Conservation (phyloP, 2,797 vertebrate genomes). For the Odontamblyopus lacepedii region DNA sequence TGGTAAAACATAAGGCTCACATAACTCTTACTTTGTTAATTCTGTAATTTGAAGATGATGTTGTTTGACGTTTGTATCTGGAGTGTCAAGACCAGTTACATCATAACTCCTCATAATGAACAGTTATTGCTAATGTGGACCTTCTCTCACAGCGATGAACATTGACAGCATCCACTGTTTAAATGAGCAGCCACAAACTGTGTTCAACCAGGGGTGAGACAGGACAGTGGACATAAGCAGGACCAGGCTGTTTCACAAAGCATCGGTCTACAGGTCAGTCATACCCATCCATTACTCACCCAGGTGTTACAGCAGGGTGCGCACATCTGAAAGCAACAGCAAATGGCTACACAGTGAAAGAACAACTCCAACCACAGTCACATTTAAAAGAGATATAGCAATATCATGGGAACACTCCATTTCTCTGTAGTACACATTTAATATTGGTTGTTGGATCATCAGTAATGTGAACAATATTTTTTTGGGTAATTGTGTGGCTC, state of each 20-base stretch:
- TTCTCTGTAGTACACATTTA: slow-evolving; percentile 1
- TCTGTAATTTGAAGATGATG: not conserved
- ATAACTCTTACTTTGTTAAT: not conserved
- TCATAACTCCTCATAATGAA: slow-evolving; percentile 33
- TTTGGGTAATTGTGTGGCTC: not conserved
- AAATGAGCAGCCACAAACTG: not conserved
- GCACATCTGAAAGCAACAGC: slow-evolving; percentile 4
- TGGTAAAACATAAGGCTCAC: not conserved
- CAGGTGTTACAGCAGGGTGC: slow-evolving; percentile 21
- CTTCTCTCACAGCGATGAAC: slow-evolving; percentile 18
- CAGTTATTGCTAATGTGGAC: slow-evolving; percentile 10
- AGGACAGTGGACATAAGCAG: slow-evolving; percentile 31
- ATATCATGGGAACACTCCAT: not conserved
- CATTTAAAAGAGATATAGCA: no score
- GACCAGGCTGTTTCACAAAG: slow-evolving; percentile 22
- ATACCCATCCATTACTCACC: slow-evolving; percentile 19
- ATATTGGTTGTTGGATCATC: not conserved
- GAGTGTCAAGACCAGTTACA: slow-evolving; percentile 9
- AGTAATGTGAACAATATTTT: slow-evolving; percentile 1
- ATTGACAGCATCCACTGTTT: slow-evolving; percentile 25
- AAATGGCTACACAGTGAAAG: not conserved
- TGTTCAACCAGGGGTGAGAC: slow-evolving; percentile 3
- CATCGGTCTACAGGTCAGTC: slow-evolving; percentile 22
- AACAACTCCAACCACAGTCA: not conserved
- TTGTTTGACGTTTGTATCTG: slow-evolving; percentile 8